Evolutionary conservation across 92 coral and sea anemone species (phyloP).

Genomic region (Phenganax marumi): DNA sequence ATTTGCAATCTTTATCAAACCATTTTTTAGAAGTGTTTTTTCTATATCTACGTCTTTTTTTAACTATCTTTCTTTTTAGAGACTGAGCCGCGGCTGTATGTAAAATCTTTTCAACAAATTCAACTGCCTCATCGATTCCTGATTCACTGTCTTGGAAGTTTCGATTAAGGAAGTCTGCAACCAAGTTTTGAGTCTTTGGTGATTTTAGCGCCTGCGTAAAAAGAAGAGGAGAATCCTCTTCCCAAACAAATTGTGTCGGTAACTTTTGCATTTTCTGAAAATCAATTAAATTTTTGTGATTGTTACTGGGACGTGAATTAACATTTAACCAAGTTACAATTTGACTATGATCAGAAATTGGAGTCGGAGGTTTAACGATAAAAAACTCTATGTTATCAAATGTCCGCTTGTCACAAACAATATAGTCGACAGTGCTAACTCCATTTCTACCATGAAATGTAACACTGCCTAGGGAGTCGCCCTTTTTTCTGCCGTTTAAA

Average conservation of each 20-base stretch:
- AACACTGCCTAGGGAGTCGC: slow-evolving; percentile 36
- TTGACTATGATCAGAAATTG: slow-evolving; percentile 34
- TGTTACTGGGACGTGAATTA: not conserved
- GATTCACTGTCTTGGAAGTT: slow-evolving; percentile 23
- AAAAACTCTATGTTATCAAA: slow-evolving; percentile 31
- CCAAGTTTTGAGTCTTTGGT: slow-evolving; percentile 9
- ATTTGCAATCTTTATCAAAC: slow-evolving; percentile 11
- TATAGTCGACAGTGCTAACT: slow-evolving; percentile 17
- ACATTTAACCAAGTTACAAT: slow-evolving; percentile 28
- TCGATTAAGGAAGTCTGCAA: slow-evolving; percentile 29
- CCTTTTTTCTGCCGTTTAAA: slow-evolving; percentile 47
- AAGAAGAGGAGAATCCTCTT: slow-evolving; percentile 27
- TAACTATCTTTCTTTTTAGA: slow-evolving; percentile 34
- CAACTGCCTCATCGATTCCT: slow-evolving; percentile 29
- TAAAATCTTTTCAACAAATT: slow-evolving; percentile 49
- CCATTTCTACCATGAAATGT: slow-evolving; percentile 51
- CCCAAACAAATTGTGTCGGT: slow-evolving; percentile 46
- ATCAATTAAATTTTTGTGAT: not conserved
- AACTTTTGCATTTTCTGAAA: not conserved
- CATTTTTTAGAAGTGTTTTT: slow-evolving; percentile 29
- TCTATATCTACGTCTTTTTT: slow-evolving; percentile 29
- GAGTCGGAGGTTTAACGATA: slow-evolving; percentile 19
- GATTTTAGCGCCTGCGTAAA: slow-evolving; percentile 44
- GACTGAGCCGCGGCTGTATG: slow-evolving; percentile 45
- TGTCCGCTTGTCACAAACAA: slow-evolving; percentile 39